These are phyloP conservation scores for Silurus glanis DNA, from an alignment of 2,113 vertebrate genomes.

Conservation along the genomic window DNA sequence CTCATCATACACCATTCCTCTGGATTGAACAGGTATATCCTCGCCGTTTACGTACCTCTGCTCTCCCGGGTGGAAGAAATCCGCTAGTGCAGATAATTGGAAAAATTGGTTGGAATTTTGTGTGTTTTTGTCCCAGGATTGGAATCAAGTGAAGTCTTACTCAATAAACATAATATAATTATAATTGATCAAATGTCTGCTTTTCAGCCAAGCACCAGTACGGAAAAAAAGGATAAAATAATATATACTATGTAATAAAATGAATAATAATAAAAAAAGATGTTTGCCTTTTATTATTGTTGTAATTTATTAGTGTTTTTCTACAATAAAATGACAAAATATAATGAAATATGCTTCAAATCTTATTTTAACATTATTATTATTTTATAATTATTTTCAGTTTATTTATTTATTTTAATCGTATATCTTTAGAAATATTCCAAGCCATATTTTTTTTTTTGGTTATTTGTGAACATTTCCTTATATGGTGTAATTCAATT, in stretches of 20 bases:
- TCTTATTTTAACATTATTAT: no score
- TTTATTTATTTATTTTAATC: no score
- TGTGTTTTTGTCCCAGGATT: constrained; percentile 14
- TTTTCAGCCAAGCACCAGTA: not conserved
- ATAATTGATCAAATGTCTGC: not conserved
- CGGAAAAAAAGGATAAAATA: not conserved
- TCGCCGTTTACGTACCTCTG: constrained; percentile 8
- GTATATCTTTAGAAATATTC: no score
- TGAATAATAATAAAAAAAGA: not conserved
- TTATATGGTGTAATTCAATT: no score
- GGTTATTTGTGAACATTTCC: no score
- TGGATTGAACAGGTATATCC: constrained; percentile 39
- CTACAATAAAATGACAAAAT: no score
- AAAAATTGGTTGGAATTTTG: constrained; percentile 32
- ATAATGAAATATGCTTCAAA: no score
- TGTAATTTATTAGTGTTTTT: no score
- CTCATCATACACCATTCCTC: constrained; percentile 48
- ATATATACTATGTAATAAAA: not conserved
- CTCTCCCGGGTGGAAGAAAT: constrained; percentile 7
- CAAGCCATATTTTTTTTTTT: no score
- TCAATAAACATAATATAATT: constrained; percentile 11
- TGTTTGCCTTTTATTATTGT: no score
- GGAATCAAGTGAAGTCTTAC: constrained; percentile 31
- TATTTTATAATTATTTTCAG: no score
- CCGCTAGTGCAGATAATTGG: constrained; percentile 46